phyloP scores from a whole-genome alignment of 2,113 vertebrate genomes.

The Anoura caudifer region DNA sequence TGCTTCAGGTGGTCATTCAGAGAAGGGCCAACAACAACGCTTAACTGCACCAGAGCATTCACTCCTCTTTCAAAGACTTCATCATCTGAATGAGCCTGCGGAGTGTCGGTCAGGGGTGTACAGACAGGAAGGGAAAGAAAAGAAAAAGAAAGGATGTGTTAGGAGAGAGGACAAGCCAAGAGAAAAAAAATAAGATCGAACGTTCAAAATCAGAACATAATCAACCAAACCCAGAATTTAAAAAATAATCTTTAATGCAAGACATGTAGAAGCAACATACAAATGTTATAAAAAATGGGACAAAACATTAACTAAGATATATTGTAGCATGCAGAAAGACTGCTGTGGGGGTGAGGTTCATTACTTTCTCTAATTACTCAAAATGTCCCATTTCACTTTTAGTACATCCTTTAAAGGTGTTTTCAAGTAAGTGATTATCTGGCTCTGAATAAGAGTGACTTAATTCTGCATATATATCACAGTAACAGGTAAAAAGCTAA shows the following conservation, averaged over 20 bases:
- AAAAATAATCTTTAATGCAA: not conserved
- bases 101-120: accelerated
- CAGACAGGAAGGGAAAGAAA: not conserved
- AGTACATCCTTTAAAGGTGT: not conserved
- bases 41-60: slow-evolving; percentile 83
- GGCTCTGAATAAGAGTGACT: not conserved
- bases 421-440: not conserved
- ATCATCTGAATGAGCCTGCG: slow-evolving; percentile 79
- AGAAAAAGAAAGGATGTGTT: not conserved
- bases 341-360: not conserved
- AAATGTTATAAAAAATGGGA: not conserved
- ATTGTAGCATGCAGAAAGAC: not conserved
- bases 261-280: not conserved
- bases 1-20: slow-evolving; percentile 86
- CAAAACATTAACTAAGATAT: not conserved
- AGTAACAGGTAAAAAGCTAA: not conserved
- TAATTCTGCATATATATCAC: not conserved
- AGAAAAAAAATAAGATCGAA: not conserved
- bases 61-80: slow-evolving; percentile 85
- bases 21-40: slow-evolving; percentile 79
- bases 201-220: slow-evolving; percentile 11
- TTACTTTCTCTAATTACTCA: not conserved
- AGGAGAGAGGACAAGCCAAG: not conserved
- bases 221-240: not conserved
- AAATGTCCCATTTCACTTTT: not conserved